These are phyloP conservation scores for Vannuccia rotundouncinata DNA, from an alignment of 2,888 invertebrate species.

Conservation along the genomic window DNA sequence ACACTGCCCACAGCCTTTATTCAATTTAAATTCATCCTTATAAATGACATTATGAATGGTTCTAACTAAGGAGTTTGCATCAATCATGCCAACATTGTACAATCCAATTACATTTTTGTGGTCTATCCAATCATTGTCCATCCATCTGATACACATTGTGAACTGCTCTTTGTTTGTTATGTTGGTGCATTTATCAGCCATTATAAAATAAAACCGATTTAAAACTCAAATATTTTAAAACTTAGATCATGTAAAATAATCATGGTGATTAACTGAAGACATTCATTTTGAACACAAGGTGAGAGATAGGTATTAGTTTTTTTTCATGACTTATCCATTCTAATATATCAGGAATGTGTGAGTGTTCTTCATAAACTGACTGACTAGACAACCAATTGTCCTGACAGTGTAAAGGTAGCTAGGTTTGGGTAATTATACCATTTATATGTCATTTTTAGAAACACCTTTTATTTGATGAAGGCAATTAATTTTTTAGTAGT, in stretches of 20 bases:
- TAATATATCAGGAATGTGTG: background rate
- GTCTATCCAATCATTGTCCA: conserved; percentile 19
- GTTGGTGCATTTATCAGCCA: conserved; percentile 17
- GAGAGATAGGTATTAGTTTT: conserved; percentile 18
- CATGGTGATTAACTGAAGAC: conserved; percentile 17
- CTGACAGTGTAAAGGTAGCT: background rate
- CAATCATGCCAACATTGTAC: conserved; percentile 24
- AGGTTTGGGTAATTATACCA: background rate
- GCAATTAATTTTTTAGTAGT: background rate
- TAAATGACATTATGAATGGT: conserved; percentile 15
- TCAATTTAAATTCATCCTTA: conserved; percentile 20
- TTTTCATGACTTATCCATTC: background rate
- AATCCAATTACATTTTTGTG: conserved; percentile 15
- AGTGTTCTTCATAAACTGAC: background rate
- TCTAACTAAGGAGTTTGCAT: conserved; percentile 15
- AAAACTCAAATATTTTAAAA: conserved; percentile 7
- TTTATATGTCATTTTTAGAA: conserved; percentile 20
- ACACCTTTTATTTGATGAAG: background rate
- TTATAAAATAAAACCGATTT: conserved; percentile 17
- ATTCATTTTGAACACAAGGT: conserved; percentile 21
- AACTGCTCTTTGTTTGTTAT: conserved; percentile 23
- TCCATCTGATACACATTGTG: conserved; percentile 17
- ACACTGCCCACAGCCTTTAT: conserved; percentile 13
- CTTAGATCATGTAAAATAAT: background rate
- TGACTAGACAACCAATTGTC: conserved; percentile 7